phyloP scores from a whole-genome alignment of 2,888 invertebrate genomes.

The Apodemia zela region DNA sequence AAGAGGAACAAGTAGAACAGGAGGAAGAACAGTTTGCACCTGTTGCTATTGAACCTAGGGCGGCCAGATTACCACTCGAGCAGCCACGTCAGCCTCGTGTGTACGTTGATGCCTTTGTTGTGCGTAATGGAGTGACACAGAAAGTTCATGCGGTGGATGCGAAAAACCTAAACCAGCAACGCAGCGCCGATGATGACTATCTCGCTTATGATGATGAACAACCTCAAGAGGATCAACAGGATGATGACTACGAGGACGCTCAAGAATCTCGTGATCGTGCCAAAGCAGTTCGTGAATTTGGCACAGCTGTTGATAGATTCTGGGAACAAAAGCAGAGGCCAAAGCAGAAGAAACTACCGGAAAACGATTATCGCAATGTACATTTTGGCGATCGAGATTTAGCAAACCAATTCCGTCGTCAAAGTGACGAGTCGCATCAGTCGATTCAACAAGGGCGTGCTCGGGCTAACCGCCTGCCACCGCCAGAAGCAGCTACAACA shows the following conservation, averaged over 20 bases:
- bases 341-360: slow-evolving; percentile 41
- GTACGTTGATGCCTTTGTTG: slow-evolving; percentile 69
- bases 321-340: slow-evolving; percentile 58
- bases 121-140: slow-evolving; percentile 64
- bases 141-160: slow-evolving; percentile 64
- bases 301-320: slow-evolving; percentile 63
- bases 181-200: slow-evolving; percentile 53
- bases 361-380: slow-evolving; percentile 60
- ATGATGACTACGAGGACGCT: slow-evolving; percentile 66
- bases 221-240: slow-evolving; percentile 39
- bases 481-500: slow-evolving; percentile 36
- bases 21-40: slow-evolving; percentile 40
- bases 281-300: slow-evolving; percentile 57
- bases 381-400: slow-evolving; percentile 66
- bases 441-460: slow-evolving; percentile 47
- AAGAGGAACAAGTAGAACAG: slow-evolving; percentile 27
- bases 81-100: slow-evolving; percentile 58
- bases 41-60: slow-evolving; percentile 59
- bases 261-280: slow-evolving; percentile 61
- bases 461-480: slow-evolving; percentile 43
- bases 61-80: slow-evolving; percentile 55
- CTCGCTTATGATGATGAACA: slow-evolving; percentile 53
- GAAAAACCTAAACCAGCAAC: slow-evolving; percentile 39
- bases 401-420: slow-evolving; percentile 41
- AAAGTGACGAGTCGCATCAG: slow-evolving; percentile 44